Percentiles rank a stretch among this genome's conserved stretches.
Evolutionary conservation across 1,140 invertebrate genomes (phyloP).

Genomic region (Drosophila santomea): DNA sequence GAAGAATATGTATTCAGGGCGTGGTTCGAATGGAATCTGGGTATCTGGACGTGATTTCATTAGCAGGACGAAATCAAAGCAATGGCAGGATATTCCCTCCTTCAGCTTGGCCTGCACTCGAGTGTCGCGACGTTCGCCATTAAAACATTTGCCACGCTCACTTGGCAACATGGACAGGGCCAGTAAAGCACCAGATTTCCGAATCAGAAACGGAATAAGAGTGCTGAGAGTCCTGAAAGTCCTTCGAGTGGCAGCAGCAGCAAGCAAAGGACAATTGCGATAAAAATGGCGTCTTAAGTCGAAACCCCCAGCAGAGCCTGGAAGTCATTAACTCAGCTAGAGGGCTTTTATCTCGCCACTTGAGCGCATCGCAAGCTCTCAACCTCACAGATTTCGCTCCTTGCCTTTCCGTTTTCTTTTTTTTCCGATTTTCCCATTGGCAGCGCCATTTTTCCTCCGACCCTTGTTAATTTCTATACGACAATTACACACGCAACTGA

Average conservation of each 20-base stretch:
- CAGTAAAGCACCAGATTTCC: constrained; percentile 28
- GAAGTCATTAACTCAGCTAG: constrained; percentile 79
- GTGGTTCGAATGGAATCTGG: constrained; percentile 28
- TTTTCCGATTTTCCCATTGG: constrained; percentile 48
- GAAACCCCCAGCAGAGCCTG: constrained; percentile 58
- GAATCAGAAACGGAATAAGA: constrained; percentile 31
- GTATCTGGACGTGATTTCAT: constrained; percentile 71
- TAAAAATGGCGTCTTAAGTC: constrained; percentile 81
- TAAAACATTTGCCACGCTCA: constrained; percentile 77
- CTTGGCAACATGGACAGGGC: constrained; percentile 68
- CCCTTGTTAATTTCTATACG: constrained; percentile 70
- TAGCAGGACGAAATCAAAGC: constrained; percentile 64
- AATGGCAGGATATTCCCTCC: constrained; percentile 29
- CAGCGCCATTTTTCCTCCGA: constrained; percentile 65
- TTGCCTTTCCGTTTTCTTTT: background rate
- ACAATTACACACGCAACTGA: constrained; percentile 81
- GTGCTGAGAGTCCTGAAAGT: background rate
- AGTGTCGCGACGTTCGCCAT: constrained; percentile 75
- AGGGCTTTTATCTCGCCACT: constrained; percentile 80
- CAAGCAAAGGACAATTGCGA: constrained; percentile 46
- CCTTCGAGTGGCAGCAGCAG: constrained; percentile 28
- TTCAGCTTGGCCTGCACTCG: constrained; percentile 59
- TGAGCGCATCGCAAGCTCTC: constrained; percentile 59
- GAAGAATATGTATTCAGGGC: constrained; percentile 26
- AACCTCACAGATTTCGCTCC: constrained; percentile 3